phyloP scores from a whole-genome alignment of 2,888 invertebrate genomes.

The Gnatocerus cornutus region DNA sequence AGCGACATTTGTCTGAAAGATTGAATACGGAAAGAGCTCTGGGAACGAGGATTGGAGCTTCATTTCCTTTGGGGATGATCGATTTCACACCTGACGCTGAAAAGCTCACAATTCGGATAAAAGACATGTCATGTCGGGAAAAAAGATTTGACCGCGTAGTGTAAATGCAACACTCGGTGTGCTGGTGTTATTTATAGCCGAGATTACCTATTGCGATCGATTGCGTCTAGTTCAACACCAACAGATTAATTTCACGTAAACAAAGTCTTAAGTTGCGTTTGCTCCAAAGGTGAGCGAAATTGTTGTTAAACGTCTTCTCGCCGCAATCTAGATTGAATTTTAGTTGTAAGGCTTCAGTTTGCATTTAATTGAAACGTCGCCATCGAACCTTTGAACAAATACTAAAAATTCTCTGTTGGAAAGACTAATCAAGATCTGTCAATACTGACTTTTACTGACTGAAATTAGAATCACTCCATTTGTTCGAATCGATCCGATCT shows the following conservation, averaged over 20 bases:
- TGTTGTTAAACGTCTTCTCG: not conserved
- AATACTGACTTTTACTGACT: constrained; percentile 52
- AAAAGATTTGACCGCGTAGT: constrained; percentile 23
- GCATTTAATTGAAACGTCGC: not conserved
- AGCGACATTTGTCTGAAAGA: constrained; percentile 54
- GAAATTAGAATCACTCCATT: constrained; percentile 53
- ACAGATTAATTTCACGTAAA: not conserved
- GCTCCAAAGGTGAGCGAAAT: not conserved
- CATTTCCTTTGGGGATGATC: constrained; percentile 52
- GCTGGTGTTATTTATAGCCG: not conserved
- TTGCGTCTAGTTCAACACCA: not conserved
- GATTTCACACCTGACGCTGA: constrained; percentile 55
- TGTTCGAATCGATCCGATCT: constrained; percentile 38
- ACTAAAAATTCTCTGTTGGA: constrained; percentile 50
- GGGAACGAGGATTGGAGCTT: constrained; percentile 50
- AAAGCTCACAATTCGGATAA: constrained; percentile 38
- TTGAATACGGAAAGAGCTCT: constrained; percentile 53
- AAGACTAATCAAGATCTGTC: constrained; percentile 56
- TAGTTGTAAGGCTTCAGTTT: not conserved
- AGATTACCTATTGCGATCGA: not conserved
- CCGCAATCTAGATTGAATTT: not conserved
- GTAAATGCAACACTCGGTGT: not conserved
- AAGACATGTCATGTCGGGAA: constrained; percentile 10
- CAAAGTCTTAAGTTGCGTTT: not conserved
- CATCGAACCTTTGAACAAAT: constrained; percentile 46